Evolutionary conservation across 35 echinoderm and acorn worm genomes (phyloP), one percentile per base, ranked within the genome.

Genomic region (Lytechinus variegatus): DNA sequence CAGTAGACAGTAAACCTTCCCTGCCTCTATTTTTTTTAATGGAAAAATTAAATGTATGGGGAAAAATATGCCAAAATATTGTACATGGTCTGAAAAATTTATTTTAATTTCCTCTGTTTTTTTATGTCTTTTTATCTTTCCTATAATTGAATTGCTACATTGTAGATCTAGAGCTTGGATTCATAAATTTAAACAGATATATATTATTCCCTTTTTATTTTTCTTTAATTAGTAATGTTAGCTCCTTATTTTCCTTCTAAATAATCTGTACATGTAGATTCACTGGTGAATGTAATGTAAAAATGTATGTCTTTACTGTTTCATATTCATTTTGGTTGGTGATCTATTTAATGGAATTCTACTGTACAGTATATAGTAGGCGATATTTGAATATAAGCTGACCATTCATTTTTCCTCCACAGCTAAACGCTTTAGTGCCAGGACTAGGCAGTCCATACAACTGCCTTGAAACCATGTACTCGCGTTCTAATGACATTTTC

Each of bases 391-490:
- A 8, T 6, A 79, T 79, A 79, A 79, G 66, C 66, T 79, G 66
- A 79, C 66, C 66, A n/a, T 79, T n/a, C 66, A 79, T 16, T 79
- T 79, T 79, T 79, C 66, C 66, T 79, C 66, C 66, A 79, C 66
- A 79, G 66, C 66, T 24, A 79, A 79, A 8, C 66, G 16, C 66
- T 79, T 24, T n/a, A 19, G 12, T 24, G n/a, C 16, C 66, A 79
- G 66, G 66, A 79, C n/a, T 79, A 79, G 66, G 66, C 66, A 79
- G 66, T 24, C n/a, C n/a, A 79, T 79, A 24, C 66, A 79, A 24
- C 66, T 79, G 66, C 66, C 66, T 79, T 90, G 29, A 90, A 90
- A 27, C 88, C 29, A n/a, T 90, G 28, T 90, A 10, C 88, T 90
- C 28, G 52, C 88, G 5, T 90, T 90, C 88, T 52, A 52, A 52